phyloP scores from a whole-genome alignment of 2,113 vertebrate species.

The Bos javanicus region DNA sequence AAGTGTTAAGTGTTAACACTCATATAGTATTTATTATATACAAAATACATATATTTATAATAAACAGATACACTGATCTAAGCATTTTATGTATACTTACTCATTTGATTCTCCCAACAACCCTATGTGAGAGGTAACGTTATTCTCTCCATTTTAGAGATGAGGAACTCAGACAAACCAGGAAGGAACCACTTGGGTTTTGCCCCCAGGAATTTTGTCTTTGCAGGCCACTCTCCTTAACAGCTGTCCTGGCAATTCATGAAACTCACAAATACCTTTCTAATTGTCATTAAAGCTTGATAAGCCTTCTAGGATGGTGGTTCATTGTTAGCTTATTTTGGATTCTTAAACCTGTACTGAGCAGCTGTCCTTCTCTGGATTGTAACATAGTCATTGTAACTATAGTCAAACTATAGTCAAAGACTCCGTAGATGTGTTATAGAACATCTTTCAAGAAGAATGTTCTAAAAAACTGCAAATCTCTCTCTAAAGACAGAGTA shows the following conservation, averaged over 20 bases:
- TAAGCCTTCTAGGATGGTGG: neutral
- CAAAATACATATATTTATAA: neutral
- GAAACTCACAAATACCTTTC: neutral
- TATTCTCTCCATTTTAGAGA: neutral
- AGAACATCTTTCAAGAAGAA: neutral
- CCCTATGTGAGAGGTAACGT: neutral
- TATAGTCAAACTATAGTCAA: neutral
- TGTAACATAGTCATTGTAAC: too few species aligned
- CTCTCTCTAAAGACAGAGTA: neutral
- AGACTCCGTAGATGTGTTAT: neutral
- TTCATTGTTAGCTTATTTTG: neutral
- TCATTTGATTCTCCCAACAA: neutral
- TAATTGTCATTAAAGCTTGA: neutral
- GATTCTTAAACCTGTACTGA: neutral
- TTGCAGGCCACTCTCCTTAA: neutral
- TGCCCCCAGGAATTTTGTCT: neutral
- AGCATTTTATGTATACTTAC: neutral
- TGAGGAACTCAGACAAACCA: neutral
- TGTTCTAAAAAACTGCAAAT: neutral
- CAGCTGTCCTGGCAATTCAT: neutral
- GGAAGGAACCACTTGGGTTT: neutral
- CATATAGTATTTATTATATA: neutral
- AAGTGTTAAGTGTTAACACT: neutral
- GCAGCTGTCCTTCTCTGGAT: neutral
- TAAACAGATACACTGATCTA: neutral